Evolutionary conservation across 2,797 vertebrate genomes (phyloP).

Genomic region (Lophotriccus pileatus): DNA sequence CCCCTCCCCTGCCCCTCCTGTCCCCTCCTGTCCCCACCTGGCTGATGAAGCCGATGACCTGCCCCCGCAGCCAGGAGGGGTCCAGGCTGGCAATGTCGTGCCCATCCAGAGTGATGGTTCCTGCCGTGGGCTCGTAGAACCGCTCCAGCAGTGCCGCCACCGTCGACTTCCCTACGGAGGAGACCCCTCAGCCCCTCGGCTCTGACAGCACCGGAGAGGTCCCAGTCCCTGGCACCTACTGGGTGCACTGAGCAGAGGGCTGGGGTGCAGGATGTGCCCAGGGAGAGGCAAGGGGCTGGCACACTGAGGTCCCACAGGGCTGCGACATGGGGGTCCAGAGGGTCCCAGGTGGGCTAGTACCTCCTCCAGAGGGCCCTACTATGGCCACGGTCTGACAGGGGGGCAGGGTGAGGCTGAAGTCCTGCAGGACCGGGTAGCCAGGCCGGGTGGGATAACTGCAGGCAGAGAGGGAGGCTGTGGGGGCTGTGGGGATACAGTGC

Average conservation of each 20-base stretch:
- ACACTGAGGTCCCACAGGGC: neutral
- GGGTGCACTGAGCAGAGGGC: neutral
- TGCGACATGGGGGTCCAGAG: neutral
- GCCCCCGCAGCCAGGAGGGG: conserved; percentile 90
- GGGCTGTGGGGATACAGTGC: rapidly evolving
- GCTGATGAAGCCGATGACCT: conserved; percentile 93
- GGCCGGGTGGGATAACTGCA: conserved; percentile 91
- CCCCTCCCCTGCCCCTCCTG: neutral
- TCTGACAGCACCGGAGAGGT: neutral
- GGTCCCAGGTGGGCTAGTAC: conserved; percentile 55
- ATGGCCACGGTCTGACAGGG: conserved; percentile 89
- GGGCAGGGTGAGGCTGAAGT: conserved; percentile 85
- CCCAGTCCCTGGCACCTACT: neutral
- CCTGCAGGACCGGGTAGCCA: conserved; percentile 80
- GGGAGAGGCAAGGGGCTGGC: neutral
- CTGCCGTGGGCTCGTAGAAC: conserved; percentile 89
- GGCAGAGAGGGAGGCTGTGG: neutral
- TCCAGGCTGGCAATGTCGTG: conserved; percentile 86
- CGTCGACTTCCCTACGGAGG: conserved; percentile 87
- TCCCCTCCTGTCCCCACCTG: conserved; percentile 78
- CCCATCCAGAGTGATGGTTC: conserved; percentile 86
- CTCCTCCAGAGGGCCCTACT: conserved; percentile 94
- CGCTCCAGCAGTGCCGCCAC: conserved; percentile 91
- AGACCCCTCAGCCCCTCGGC: neutral
- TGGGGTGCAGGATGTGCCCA: rapidly evolving